A percentile compares a stretch with the other conserved stretches of the same genome.
Evolutionary conservation across 2,888 invertebrate species (phyloP).

Genomic region (Patella pellucida): DNA sequence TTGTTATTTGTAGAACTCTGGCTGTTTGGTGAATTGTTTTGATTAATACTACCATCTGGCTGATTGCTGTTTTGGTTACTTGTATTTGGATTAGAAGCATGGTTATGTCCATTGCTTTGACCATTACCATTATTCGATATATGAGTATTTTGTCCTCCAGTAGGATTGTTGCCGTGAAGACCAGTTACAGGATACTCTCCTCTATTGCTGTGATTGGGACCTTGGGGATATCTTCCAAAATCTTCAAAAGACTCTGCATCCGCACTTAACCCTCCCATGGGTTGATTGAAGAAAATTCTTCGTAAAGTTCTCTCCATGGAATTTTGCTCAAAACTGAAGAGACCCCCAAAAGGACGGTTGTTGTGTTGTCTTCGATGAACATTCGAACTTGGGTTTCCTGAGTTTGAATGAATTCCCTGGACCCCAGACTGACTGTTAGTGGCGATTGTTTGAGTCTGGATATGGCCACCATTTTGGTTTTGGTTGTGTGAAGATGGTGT

Average conservation of each 20-base stretch:
- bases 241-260: slow-evolving; percentile 5
- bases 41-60: background rate
- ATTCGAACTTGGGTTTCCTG: no score
- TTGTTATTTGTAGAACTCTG: background rate
- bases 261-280: background rate
- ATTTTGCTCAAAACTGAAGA: slow-evolving; percentile 1
- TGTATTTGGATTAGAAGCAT: background rate
- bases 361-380: no score
- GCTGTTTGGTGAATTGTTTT: background rate
- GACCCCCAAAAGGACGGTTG: background rate
- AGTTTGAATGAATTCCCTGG: no score
- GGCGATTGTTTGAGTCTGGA: no score
- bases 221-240: background rate
- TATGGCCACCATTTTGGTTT: no score
- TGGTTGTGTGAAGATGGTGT: no score
- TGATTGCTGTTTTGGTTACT: no score
- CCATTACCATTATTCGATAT: background rate
- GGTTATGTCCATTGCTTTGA: background rate
- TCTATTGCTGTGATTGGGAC: background rate
- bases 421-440: no score
- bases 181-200: background rate
- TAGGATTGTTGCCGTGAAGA: no score
- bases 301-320: background rate
- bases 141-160: no score
- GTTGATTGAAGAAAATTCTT: background rate